Evolutionary conservation across 2,797 vertebrate species (phyloP).

Genomic region (Cercopithecus neglectus): DNA sequence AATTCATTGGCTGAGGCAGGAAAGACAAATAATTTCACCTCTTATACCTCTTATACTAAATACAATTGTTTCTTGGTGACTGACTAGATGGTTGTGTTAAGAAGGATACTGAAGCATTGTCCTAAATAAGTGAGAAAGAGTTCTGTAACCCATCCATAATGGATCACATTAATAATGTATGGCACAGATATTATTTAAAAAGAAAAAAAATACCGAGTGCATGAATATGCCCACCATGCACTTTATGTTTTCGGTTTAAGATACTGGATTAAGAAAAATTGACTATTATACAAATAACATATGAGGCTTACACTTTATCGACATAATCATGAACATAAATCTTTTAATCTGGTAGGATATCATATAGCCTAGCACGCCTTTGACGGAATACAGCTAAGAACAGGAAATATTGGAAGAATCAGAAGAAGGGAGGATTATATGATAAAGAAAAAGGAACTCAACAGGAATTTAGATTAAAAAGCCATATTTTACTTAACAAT

Average conservation of each 20-base stretch:
- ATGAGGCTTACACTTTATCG: neutral
- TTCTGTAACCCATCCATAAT: neutral
- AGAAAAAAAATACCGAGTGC: neutral
- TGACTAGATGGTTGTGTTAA: neutral
- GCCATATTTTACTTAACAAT: neutral
- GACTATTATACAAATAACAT: neutral
- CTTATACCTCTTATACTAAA: conserved; percentile 28
- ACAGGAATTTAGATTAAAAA: neutral
- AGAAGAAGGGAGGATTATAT: neutral
- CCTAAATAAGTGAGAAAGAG: neutral
- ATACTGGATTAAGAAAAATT: neutral
- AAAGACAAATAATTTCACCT: neutral
- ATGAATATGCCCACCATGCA: neutral
- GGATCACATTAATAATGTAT: neutral
- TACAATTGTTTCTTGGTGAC: neutral
- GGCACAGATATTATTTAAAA: neutral
- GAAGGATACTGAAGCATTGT: neutral
- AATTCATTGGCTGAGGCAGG: neutral
- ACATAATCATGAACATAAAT: neutral
- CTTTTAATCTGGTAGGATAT: neutral
- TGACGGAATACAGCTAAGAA: neutral
- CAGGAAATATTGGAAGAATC: neutral
- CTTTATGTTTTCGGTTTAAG: neutral
- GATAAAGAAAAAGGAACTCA: neutral
- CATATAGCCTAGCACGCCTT: neutral